A percentile compares a stretch with the other conserved stretches of the same genome.
These are phyloP conservation scores for Sesamia inferens DNA, from an alignment of 2,888 invertebrate species.

Conservation along the genomic window DNA sequence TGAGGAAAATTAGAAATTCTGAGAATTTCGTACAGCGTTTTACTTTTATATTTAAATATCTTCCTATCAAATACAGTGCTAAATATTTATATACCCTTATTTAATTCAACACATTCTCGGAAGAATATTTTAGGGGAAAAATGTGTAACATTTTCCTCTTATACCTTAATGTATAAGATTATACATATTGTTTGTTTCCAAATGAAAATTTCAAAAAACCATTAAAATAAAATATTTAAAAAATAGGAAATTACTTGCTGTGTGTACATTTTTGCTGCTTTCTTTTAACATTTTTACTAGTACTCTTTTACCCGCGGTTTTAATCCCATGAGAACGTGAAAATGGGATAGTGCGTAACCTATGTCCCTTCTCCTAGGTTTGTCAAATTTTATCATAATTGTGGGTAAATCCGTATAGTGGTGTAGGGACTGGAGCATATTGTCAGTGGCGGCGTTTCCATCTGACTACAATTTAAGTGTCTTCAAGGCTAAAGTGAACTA, in stretches of 20 bases:
- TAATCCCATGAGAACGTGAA: too few species aligned
- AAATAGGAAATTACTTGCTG: background rate
- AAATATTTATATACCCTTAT: background rate
- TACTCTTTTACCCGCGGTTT: too few species aligned
- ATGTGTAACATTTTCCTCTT: background rate
- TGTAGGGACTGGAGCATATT: too few species aligned
- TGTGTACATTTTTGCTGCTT: background rate
- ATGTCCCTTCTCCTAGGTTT: too few species aligned
- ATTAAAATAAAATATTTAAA: too few species aligned
- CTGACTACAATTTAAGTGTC: too few species aligned
- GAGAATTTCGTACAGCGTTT: background rate
- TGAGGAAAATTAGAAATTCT: background rate
- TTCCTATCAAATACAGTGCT: background rate
- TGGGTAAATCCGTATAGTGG: too few species aligned
- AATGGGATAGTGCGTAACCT: too few species aligned
- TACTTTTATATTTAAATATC: constrained; percentile 4
- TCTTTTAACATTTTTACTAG: too few species aligned
- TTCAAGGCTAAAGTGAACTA: too few species aligned
- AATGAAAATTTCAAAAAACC: constrained; percentile 31
- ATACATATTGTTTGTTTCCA: constrained; percentile 19
- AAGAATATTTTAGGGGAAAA: constrained; percentile 1
- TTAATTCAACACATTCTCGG: background rate
- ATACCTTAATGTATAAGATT: background rate
- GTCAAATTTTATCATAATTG: too few species aligned
- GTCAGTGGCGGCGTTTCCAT: too few species aligned